Base-by-base conservation (phyloP, 1,140 invertebrate genomes). In the Araneus ventricosus region DNA sequence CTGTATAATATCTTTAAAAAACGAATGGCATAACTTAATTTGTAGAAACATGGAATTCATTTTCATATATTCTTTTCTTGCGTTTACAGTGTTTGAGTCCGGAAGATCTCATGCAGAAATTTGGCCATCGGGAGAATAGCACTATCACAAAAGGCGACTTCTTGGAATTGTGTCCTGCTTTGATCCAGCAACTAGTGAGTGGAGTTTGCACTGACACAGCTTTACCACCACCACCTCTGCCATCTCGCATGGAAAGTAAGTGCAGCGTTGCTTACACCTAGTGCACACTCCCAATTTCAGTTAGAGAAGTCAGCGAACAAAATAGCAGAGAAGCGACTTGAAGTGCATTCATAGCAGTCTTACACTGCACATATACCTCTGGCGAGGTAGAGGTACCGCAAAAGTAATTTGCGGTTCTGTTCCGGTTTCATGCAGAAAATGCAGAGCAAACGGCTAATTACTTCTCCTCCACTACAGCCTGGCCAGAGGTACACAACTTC, bases 161-260 rank as follows among this genome's bases (percentile, higher is more conserved):
- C 82, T 22, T 88, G 8, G 39, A 94, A 10, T n/a, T 95, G 8
- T 94, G 94, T 79, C 94, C 94, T 20, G 93, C 94, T 39, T 79
- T 95, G 22, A 90, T 95, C 37, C 94, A 95, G 63, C 94, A 95
- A 75, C 93, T 94, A 39, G 90, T 95, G 5, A 94, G 92, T n/a
- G 92, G 93, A 0, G 92, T 90, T 10, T 95, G 94, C 79, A 80
- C 63, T 5, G 63, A 92, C 7, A 20, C 52, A 79, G 24, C 80
- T 57, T 34, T 27, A 22, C 94, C 84, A 61, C 87, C 86, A 20
- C 45, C 80, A 6, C 24, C 67, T 2, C 8, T 39, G 14, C 93
- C 89, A 7, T 88, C 90, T 37, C 52, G 45, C 4, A 27, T 85
- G 4, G 94, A 94, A 92, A 52, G 94, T 94, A 82, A 90, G 86